These are phyloP conservation scores for Drosophila diplacantha DNA, from an alignment of 2,888 invertebrate species.

Conservation along the genomic window DNA sequence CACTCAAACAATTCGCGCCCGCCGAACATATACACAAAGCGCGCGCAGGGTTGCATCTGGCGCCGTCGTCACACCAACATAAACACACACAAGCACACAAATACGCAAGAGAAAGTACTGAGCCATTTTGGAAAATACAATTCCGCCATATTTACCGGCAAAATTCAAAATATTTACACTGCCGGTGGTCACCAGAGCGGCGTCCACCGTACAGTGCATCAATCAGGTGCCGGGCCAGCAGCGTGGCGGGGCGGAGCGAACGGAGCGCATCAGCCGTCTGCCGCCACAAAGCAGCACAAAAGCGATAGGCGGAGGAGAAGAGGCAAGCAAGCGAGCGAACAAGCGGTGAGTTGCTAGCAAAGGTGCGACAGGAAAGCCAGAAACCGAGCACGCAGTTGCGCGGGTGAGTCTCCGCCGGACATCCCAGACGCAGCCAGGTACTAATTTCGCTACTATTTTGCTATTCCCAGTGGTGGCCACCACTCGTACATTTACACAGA, in stretches of 20 bases:
- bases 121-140: conserved; percentile 75
- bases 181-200: conserved; percentile 44
- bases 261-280: conserved; percentile 51
- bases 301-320: conserved; percentile 53
- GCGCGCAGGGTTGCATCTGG: conserved; percentile 57
- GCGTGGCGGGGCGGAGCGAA: conserved; percentile 27
- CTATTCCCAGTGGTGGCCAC: conserved; percentile 50
- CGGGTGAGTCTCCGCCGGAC: conserved; percentile 30
- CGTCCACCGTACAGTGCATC: conserved; percentile 34
- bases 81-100: conserved; percentile 42
- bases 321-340: conserved; percentile 26
- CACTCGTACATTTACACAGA: conserved; percentile 15
- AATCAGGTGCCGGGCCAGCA: conserved; percentile 22
- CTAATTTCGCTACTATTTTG: conserved; percentile 45
- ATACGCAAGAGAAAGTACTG: conserved; percentile 67
- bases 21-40: conserved; percentile 56
- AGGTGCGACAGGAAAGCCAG: conserved; percentile 11
- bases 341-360: conserved; percentile 8
- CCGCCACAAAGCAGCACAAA: conserved; percentile 53
- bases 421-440: conserved; percentile 31
- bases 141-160: conserved; percentile 77
- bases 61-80: conserved; percentile 53
- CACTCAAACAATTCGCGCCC: neutral
- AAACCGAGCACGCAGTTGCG: conserved; percentile 45
- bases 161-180: conserved; percentile 76